These are phyloP conservation scores for Litocranius walleri DNA, from an alignment of 2,113 vertebrate species.

Conservation along the genomic window DNA sequence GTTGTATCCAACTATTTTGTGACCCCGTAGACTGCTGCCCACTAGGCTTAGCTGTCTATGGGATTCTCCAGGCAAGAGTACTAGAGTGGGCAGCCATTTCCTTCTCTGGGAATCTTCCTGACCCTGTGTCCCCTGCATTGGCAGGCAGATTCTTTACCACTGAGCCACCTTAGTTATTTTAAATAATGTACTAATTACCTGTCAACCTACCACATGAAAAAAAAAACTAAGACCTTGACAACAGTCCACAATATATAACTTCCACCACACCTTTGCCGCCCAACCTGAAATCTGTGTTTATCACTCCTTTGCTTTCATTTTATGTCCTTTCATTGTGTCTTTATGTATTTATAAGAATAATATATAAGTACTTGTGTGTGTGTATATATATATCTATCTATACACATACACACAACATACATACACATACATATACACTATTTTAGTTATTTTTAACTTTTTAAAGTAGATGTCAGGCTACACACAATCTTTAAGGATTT, in stretches of 20 bases:
- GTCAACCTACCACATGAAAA: neutral
- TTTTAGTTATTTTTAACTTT: neutral
- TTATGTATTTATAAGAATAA: neutral
- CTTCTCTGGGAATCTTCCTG: neutral
- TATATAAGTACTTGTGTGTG: neutral
- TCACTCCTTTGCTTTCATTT: neutral
- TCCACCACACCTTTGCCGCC: neutral
- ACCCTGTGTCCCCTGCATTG: neutral
- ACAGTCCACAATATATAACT: neutral
- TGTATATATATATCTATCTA: neutral
- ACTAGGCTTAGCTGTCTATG: neutral
- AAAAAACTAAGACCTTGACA: neutral
- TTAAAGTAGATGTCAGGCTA: neutral
- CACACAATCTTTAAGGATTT: neutral
- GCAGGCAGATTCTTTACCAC: neutral
- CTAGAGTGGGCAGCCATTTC: neutral
- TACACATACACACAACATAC: neutral
- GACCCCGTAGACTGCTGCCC: neutral
- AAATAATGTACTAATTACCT: neutral
- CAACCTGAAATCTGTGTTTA: neutral
- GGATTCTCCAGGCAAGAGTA: neutral
- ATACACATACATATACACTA: neutral
- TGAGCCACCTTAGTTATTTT: neutral
- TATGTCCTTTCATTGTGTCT: neutral
- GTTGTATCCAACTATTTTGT: neutral